Evolutionary conservation across 92 coral and sea anemone genomes (phyloP), one percentile per base, ranked within the genome.

Genomic region (Meandrina meandrites): DNA sequence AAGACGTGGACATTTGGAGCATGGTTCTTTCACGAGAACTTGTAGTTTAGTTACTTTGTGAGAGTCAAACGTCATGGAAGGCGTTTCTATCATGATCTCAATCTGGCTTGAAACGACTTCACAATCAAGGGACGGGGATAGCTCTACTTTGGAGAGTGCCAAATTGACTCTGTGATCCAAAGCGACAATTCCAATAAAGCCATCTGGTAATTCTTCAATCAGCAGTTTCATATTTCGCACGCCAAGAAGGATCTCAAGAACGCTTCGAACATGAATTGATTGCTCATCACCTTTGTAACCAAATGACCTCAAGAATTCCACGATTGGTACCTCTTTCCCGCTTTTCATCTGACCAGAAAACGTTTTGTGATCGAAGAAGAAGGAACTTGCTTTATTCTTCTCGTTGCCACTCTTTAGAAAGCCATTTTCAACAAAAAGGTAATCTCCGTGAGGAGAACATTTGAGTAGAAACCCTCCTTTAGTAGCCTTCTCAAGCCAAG

Each of bases 101-200:
- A 80, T 80, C 53, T 62, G 73, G 75, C 84, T 40, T 35, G 84
- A 60, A 62, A 37, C 34, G 54, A 80, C 84, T 45, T 80, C 74
- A 24, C 48, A 8, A 42, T 80, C 74, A 2, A 8, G 7, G 42
- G 67, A 78, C 10, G 84, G 19, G 28, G 84, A 80, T 1, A 80
- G 50, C 35, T 80, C 75, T 19, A 80, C 84, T 4, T 34, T 13
- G 34, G 84, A 80, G 22, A 24, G 9, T 2, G 42, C 27, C 56
- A 60, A n/a, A 80, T 80, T 19, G 48, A 80, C 84, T 36, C 36
- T 24, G 13, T 80, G 73, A 37, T 80, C 75, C 74, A 80, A 30
- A 18, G 57, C n/a, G 22, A 9, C 56, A 10, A 14, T n/a, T 80
- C 48, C 84, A 36, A 80, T 80, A 30, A 40, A 37, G 13, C 24